Evolutionary conservation across 2,888 invertebrate genomes (phyloP).

Genomic region (Peribatodes rhomboidaria): DNA sequence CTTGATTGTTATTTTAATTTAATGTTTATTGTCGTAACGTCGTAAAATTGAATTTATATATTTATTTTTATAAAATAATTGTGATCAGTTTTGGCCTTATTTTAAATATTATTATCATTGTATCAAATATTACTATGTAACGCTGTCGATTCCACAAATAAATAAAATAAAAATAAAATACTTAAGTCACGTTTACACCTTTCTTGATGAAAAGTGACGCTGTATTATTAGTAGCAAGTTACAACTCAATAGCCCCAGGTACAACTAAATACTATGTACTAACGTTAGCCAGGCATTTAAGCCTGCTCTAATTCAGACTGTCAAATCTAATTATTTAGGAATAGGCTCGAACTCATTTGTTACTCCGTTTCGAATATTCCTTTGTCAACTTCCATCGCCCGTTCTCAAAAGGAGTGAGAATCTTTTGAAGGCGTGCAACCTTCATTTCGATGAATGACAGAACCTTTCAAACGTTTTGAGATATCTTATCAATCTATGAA

Average conservation of each 20-base stretch:
- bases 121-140: too few relatives aligned
- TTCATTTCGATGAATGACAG: slow-evolving; percentile 17
- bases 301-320: background rate
- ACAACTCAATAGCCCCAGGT: background rate
- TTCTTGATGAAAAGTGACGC: background rate
- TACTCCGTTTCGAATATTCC: slow-evolving; percentile 9
- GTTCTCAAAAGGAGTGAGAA: slow-evolving; percentile 9
- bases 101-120: too few relatives aligned
- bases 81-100: too few relatives aligned
- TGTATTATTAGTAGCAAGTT: background rate
- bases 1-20: too few relatives aligned
- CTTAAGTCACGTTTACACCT: background rate
- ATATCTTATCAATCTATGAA: slow-evolving; percentile 26
- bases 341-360: background rate
- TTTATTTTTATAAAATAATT: too few relatives aligned
- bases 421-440: slow-evolving; percentile 12
- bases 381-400: background rate
- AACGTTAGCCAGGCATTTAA: background rate
- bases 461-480: slow-evolving; percentile 25
- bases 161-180: too few relatives aligned
- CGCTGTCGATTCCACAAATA: too few relatives aligned
- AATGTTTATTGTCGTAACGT: too few relatives aligned
- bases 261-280: background rate
- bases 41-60: too few relatives aligned
- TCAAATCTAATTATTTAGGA: background rate